Evolutionary conservation across 2,113 vertebrate species (phyloP), one percentile per base, ranked within the genome.

Genomic region (Osmerus eperlanus): DNA sequence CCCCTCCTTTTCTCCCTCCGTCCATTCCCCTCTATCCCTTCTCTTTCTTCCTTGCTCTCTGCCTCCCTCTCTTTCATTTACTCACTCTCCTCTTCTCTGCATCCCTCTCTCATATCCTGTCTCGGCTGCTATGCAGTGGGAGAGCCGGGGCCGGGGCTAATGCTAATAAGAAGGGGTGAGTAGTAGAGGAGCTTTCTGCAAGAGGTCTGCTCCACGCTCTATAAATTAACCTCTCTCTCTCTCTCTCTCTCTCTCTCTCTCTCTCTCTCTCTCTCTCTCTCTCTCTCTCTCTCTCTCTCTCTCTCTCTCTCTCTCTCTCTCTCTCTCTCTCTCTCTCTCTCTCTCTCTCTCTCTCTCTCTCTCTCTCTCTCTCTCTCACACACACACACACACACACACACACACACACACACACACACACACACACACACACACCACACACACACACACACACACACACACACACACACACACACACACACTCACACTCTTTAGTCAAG

Each of bases 161-260:
- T 77, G 85, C 80, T 85, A 85, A 89, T 78, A 80, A 77, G 72
- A 81, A 70, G 74, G 63, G 61, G 72, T 88, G 84, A 87, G 86
- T 80, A 86, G 86, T 80, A 71, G 80, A 77, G 54, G 75, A 74
- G 51, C 74, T 63, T 76, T 84, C 83, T 84, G 41, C 61, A 1
- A 60, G 19, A 15, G 51, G 2, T 52, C 51, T 60, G 54, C 58
- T 70, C 72, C 68, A 74, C 64, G 68, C 78, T 79, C 84, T 87
- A 86, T 87, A 89, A 89, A 89, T 86, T 77, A 87, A 79, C 70
- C 81, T 81, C 73, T 70, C 53, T 16, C 8, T 41, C 54, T n/a
- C 3, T 0, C 36, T n/a, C 68, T 29, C 64, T 16, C 78, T 75
- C 62, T 63, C 67, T 2, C 9, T 5, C 8, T 23, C 47, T 25